Base-by-base conservation (phyloP, 2,888 invertebrate genomes). In the Tetragonisca angustula region DNA sequence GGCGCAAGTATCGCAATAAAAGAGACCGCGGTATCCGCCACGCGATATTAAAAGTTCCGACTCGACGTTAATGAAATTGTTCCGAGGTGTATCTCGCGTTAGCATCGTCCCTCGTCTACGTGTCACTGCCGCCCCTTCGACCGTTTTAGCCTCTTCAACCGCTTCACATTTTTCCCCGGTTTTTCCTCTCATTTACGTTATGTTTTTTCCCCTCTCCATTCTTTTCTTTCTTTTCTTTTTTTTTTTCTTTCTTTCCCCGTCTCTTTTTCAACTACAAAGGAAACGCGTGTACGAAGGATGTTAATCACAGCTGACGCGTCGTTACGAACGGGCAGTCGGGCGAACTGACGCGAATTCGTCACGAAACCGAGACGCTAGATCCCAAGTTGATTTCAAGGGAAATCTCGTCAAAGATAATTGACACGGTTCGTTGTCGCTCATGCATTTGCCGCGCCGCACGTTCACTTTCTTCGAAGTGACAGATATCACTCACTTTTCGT, bases 221-320 rank as follows among this genome's bases (percentile, higher is more conserved):
- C 21, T 69, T 36, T 62, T 61, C 6, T 61, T 49, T 19, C 74
- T 65, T 69, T 56, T 21, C n/a, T 21, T 3, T 21, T 4, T 54
- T 49, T 56, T 67, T 61, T 71, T 17, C 21, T 62, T 62, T 15
- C 43, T 65, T 19, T 27, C 4, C 2, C 50, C 36, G 27, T 56
- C 64, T 43, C 68, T 17, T 24, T 79, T 56, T 62, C 59, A 15
- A 73, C 76, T 76, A 86, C 83, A 72, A 76, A 78, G 90, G 87
- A 89, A 88, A 90, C 82, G 91, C 91, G 91, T 92, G 92, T 83
- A 82, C 68, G 77, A 72, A 27, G 86, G 78, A 88, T 89, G 91
- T 92, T 92, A 91, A 92, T 92, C 92, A 92, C 85, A 52, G 79
- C 79, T 56, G 83, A 79, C 88, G 84, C 85, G 77, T 87, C 86